Conservation (phyloP, 2,888 invertebrate species). For the Diogma glabrata region DNA sequence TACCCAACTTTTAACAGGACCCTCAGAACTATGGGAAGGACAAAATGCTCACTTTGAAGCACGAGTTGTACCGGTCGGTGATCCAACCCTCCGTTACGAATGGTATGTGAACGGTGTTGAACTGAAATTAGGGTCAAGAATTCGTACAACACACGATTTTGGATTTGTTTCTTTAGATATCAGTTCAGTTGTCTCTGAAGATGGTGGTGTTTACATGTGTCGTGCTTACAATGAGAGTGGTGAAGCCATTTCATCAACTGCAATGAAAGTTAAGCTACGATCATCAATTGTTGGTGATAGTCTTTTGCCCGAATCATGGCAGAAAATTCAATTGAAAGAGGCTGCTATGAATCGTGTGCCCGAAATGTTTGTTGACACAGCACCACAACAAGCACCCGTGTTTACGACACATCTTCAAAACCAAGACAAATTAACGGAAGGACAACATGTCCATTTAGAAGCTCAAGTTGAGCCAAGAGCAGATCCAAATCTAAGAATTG, state of each 20-base stretch:
- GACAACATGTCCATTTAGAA: constrained; percentile 75
- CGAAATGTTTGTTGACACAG: constrained; percentile 74
- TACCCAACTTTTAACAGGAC: constrained; percentile 75
- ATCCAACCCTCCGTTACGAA: constrained; percentile 81
- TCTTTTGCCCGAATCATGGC: constrained; percentile 84
- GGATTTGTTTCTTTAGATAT: constrained; percentile 90
- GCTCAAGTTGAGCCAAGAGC: constrained; percentile 85
- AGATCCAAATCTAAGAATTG: constrained; percentile 75
- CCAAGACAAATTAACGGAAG: constrained; percentile 71
- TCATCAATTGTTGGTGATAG: constrained; percentile 73
- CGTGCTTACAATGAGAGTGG: constrained; percentile 90
- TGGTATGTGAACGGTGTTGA: constrained; percentile 95
- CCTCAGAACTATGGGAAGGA: constrained; percentile 83
- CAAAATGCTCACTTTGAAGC: constrained; percentile 86
- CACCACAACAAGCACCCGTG: constrained; percentile 86
- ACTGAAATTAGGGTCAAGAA: constrained; percentile 82
- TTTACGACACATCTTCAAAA: constrained; percentile 86
- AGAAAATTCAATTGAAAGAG: constrained; percentile 82
- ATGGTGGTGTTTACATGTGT: constrained; percentile 88
- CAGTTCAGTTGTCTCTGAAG: constrained; percentile 73
- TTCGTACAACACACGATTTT: constrained; percentile 86
- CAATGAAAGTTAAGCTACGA: constrained; percentile 76
- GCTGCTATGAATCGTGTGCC: constrained; percentile 84
- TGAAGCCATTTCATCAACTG: constrained; percentile 84
- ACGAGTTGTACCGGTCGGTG: constrained; percentile 86